Evolutionary conservation across 2,888 invertebrate species (phyloP), one percentile per base, ranked within the genome.

Genomic region (Melinopterus prodromus): DNA sequence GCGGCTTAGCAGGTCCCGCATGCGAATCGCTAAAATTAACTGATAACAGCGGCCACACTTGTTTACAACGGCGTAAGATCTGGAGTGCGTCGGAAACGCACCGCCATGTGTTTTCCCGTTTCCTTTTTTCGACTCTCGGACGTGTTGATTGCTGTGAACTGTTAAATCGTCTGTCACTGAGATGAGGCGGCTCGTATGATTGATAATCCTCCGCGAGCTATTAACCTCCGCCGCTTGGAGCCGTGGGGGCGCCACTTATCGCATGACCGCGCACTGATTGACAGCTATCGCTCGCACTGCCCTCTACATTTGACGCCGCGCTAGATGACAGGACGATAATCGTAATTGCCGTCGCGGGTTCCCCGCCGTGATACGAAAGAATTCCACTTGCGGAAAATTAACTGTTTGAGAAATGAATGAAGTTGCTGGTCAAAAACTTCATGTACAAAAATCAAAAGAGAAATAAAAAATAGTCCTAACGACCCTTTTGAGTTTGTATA

Each of bases 131-230:
- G 53, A 53, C 12, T 53, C 12, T 2, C 12, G 7, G 74, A 74
- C 36, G 74, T 74, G 74, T 74, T 74, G 74, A 74, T 79, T 71
- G 77, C 72, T 35, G 71, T 36, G 71, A 71, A 71, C 71, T 77
- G 79, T 79, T 74, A 80, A 77, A 80, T 71, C 75, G 77, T 37
- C 77, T 38, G 74, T 72, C 72, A 77, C 70, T 70, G 75, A n/a
- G 69, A 72, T 74, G 74, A 36, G 74, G n/a, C 74, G 74, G 37
- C 74, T 74, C 74, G 9, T 74, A 83, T 84, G 84, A 84, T 84
- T 83, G 84, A 84, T 84, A 84, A 83, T 82, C 77, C 79, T 82
- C 79, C 79, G 78, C 81, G 79, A 82, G 83, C 83, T 83, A 84
- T 84, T 84, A 84, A 83, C 83, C 82, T 81, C 38, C 81, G 82